Evolutionary conservation across 2,797 vertebrate species (phyloP).

Genomic region (Helicolenus hilgendorfi): DNA sequence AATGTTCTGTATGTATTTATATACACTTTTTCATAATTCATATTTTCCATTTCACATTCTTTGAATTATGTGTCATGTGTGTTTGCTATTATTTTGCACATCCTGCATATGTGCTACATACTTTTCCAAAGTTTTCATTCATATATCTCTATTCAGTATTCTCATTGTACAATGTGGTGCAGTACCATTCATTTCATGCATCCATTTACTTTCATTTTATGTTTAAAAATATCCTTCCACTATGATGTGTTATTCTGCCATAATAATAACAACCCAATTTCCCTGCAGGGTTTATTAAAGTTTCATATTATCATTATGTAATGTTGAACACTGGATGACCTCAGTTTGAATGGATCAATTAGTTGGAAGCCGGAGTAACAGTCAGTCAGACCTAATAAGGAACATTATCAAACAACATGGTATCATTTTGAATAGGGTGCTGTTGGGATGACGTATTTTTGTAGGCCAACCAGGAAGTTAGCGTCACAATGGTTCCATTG

Average conservation of each 20-base stretch:
- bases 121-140: background rate
- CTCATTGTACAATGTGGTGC: background rate
- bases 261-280: constrained; percentile 16
- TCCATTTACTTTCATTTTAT: constrained; percentile 18
- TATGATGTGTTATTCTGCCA: background rate
- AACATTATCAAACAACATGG: background rate
- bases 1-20: background rate
- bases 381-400: background rate
- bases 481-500: too few relatives aligned
- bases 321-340: constrained; percentile 41
- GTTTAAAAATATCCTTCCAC: constrained; percentile 14
- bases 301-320: constrained; percentile 62
- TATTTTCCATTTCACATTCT: background rate
- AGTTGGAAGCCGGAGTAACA: background rate
- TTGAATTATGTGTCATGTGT: background rate
- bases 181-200: background rate
- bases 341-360: constrained; percentile 43
- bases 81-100: background rate
- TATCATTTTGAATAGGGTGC: background rate
- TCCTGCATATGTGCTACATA: background rate
- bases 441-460: too few relatives aligned
- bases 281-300: constrained; percentile 65
- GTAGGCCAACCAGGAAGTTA: too few relatives aligned
- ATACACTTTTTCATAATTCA: background rate
- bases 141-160: background rate